Evolutionary conservation across 2,113 vertebrate genomes (phyloP), one percentile per base, ranked within the genome.

Genomic region (Lepus americanus): DNA sequence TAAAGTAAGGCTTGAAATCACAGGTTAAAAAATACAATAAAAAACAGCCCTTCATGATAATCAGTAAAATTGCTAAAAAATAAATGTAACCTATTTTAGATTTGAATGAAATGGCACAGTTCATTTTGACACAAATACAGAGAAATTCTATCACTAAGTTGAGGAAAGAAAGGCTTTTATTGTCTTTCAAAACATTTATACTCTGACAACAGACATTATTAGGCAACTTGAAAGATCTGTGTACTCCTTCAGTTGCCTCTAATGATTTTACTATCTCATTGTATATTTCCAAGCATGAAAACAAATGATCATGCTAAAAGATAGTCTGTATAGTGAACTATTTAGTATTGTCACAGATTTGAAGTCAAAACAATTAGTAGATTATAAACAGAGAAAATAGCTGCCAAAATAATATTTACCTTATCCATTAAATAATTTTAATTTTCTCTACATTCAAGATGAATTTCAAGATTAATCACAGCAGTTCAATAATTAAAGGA

Each of bases 391-490:
- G 66, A 14, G 0, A 87, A 95, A 90, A 74, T 85, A 85, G 1
- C 3, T 96, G 14, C 92, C 89, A 94, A 97, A 97, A 53, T 90
- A 23, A 6, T 95, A 0, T 12, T 97, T 51, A 96, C 87, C 44
- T 93, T 2, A 44, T 39, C 4, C 66, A 64, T 80, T 93, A 89
- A 95, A 74, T 22, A 87, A 14, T 55, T 92, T 78, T 69, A 2
- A 77, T 86, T 94, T 92, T 83, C 14, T n/a, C 31, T 93, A 7
- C 2, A 90, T 87, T 70, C 17, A 33, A 36, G 66, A 33, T 29
- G 20, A 93, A 89, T 76, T 72, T 66, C 27, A 87, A 80, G 53
- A 89, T 79, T 20, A 16, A 80, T 93, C 81, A 25, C 0, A 85
- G 67, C 29, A 61, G 9, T 70, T 11, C 16, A 70, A 85, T 89